These are phyloP conservation scores for Drosophila tristis DNA, from an alignment of 1,140 invertebrate species.

Conservation along the genomic window DNA sequence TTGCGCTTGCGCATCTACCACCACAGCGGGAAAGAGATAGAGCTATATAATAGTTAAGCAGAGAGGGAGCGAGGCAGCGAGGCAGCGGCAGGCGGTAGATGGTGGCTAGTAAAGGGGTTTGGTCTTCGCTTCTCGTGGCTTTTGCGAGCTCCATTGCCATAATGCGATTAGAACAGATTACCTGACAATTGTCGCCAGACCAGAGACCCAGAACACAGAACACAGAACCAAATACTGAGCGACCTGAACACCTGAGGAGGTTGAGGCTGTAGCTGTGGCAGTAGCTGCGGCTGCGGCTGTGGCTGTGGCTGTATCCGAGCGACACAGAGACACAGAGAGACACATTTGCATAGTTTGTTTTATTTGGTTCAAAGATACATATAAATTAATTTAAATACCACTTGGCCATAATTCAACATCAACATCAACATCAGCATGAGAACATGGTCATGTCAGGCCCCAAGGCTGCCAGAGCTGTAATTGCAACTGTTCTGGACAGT, in stretches of 20 bases:
- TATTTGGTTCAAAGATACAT: conserved; percentile 76
- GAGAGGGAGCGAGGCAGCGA: background rate
- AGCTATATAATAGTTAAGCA: conserved; percentile 4
- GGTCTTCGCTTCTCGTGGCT: conserved; percentile 10
- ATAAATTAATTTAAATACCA: conserved; percentile 78
- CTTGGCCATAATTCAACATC: conserved; percentile 72
- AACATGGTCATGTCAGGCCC: conserved; percentile 52
- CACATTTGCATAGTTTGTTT: conserved; percentile 77
- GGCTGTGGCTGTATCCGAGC: no score
- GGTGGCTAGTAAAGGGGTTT: background rate
- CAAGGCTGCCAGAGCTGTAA: conserved; percentile 70
- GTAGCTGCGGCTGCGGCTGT: no score
- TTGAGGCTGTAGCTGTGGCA: conserved; percentile 8
- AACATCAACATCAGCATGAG: conserved; percentile 31
- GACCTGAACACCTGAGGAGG: conserved; percentile 70
- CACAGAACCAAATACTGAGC: background rate
- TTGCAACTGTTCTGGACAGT: conserved; percentile 51
- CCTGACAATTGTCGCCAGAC: conserved; percentile 72
- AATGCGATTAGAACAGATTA: conserved; percentile 82
- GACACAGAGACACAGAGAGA: background rate
- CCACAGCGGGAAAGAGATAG: background rate
- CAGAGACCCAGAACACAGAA: conserved; percentile 2
- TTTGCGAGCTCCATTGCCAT: conserved; percentile 48
- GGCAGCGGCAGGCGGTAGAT: no score
- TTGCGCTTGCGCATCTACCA: conserved; percentile 34